Conservation (phyloP, 2,113 vertebrate species). For the Chauna torquata region DNA sequence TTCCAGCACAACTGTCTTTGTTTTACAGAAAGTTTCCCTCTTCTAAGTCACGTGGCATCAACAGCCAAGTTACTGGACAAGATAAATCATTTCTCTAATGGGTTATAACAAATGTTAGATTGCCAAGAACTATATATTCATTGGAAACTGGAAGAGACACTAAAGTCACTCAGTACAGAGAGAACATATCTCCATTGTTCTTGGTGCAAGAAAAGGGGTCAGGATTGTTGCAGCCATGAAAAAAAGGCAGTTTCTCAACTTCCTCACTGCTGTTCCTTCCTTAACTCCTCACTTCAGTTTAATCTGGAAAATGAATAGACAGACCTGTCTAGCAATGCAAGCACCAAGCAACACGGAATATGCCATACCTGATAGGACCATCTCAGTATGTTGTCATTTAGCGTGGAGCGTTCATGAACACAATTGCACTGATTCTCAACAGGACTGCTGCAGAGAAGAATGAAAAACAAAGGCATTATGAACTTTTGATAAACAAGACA, state of each 20-base stretch:
- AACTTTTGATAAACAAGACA: background rate
- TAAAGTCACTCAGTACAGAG: background rate
- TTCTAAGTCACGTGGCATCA: background rate
- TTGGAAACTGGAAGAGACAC: background rate
- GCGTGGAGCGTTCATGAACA: background rate
- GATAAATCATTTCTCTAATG: background rate
- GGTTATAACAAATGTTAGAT: background rate
- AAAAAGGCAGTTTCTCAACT: background rate
- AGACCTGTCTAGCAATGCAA: background rate
- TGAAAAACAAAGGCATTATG: background rate
- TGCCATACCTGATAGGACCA: constrained; percentile 74
- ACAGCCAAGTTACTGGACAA: background rate
- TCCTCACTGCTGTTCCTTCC: background rate
- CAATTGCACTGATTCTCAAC: constrained; percentile 2
- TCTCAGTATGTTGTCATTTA: constrained; percentile 22
- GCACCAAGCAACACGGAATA: background rate
- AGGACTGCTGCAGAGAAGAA: constrained; percentile 3
- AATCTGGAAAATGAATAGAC: background rate
- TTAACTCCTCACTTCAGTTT: background rate
- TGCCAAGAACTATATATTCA: background rate
- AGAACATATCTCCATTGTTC: background rate
- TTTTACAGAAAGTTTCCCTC: background rate
- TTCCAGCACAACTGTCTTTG: background rate
- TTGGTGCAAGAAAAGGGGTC: background rate
- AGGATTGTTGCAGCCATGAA: background rate